A percentile compares a stretch with the other conserved stretches of the same genome.
Evolutionary conservation across 2,888 invertebrate species (phyloP).

Genomic region (Lasioglossum figueresi): DNA sequence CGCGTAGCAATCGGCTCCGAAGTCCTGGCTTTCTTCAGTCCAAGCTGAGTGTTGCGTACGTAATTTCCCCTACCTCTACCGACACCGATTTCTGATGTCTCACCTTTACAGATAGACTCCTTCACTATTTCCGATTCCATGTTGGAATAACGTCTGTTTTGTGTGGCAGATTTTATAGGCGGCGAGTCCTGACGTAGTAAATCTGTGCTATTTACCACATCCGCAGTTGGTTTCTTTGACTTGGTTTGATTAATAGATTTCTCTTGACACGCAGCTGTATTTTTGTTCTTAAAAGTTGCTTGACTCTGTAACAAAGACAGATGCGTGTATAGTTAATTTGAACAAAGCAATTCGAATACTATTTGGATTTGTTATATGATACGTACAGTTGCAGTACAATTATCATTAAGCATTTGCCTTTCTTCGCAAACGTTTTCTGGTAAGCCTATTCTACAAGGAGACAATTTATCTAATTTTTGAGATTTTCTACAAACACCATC

Average conservation of each 20-base stretch:
- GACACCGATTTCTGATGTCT: conserved; percentile 23
- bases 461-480: conserved; percentile 8
- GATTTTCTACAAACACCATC: conserved; percentile 21
- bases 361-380: background rate
- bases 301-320: conserved; percentile 36
- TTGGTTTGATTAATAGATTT: conserved; percentile 48
- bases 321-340: background rate
- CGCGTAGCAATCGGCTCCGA: conserved; percentile 18
- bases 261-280: conserved; percentile 28
- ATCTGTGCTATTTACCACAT: conserved; percentile 21
- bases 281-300: conserved; percentile 19
- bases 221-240: conserved; percentile 11
- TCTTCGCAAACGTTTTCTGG: conserved; percentile 23
- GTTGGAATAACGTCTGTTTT: conserved; percentile 19
- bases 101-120: conserved; percentile 56
- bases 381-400: conserved; percentile 40
- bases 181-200: conserved; percentile 24
- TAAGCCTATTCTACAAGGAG: conserved; percentile 13
- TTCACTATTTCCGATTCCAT: conserved; percentile 52
- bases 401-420: conserved; percentile 19
- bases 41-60: background rate
- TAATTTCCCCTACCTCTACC: conserved; percentile 52
- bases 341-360: background rate
- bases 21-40: conserved; percentile 36
- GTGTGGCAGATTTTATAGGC: conserved; percentile 17